Evolutionary conservation across 2,797 vertebrate species (phyloP).

Genomic region (Aphelocoma californica): DNA sequence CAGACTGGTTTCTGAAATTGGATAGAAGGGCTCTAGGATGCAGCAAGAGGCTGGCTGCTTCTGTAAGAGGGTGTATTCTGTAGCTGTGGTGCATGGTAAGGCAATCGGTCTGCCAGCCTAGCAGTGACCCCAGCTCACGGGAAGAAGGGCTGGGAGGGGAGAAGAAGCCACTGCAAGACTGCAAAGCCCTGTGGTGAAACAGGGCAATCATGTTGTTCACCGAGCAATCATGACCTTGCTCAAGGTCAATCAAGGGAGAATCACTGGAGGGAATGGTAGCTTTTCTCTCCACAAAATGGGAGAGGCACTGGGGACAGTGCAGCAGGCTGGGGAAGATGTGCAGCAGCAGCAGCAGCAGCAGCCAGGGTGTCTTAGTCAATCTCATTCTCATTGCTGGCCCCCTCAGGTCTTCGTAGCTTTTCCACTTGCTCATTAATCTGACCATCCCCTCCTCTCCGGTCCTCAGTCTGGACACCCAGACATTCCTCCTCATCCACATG

Average conservation of each 20-base stretch:
- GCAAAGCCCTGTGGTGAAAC: background rate
- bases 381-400: conserved; percentile 92
- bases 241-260: conserved; percentile 25
- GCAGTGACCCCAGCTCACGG: conserved; percentile 14
- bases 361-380: conserved; percentile 81
- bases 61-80: background rate
- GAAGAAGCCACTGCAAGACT: conserved; percentile 12
- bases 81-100: conserved; percentile 45
- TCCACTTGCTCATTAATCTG: conserved; percentile 98
- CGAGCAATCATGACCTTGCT: conserved; percentile 20
- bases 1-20: background rate
- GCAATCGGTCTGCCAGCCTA: background rate
- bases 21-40: background rate
- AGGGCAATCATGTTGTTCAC: background rate
- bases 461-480: conserved; percentile 88
- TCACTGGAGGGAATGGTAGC: conserved; percentile 7
- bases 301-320: conserved; percentile 38
- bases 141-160: background rate
- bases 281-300: conserved; percentile 28
- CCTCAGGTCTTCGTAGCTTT: conserved; percentile 92
- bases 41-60: background rate
- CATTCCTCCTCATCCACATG: conserved; percentile 81
- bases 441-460: conserved; percentile 91
- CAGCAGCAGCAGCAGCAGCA: background rate
- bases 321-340: background rate